phyloP scores from a whole-genome alignment of 2,113 vertebrate genomes.

The Origma solitaria region DNA sequence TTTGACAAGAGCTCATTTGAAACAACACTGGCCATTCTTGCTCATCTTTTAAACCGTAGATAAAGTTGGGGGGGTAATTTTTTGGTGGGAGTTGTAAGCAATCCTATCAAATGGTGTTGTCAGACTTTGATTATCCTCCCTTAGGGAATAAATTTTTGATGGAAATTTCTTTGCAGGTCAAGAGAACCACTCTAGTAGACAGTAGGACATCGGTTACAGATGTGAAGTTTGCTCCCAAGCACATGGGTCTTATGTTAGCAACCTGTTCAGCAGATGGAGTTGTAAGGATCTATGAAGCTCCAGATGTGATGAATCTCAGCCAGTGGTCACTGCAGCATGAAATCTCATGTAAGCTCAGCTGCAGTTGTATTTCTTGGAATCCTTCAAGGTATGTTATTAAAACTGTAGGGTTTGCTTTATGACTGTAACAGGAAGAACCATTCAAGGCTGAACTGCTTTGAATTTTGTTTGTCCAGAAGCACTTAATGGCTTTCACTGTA shows the following conservation, averaged over 20 bases:
- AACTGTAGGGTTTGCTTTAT: not conserved
- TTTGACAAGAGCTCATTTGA: not conserved
- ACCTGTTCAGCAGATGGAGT: slow-evolving; percentile 95
- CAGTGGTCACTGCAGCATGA: slow-evolving; percentile 98
- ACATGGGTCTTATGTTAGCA: slow-evolving; percentile 97
- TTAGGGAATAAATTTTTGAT: not conserved
- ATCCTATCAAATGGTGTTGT: not conserved
- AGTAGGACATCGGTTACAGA: slow-evolving; percentile 97
- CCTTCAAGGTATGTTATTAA: slow-evolving; percentile 85
- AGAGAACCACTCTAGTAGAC: slow-evolving; percentile 96
- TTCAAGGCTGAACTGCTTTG: not conserved
- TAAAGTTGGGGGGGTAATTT: rapidly evolving
- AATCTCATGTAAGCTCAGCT: slow-evolving; percentile 96
- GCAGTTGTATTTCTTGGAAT: slow-evolving; percentile 98
- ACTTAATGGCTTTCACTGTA: not conserved
- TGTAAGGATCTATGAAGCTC: slow-evolving; percentile 95
- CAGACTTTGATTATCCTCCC: not conserved
- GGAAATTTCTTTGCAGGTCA: slow-evolving; percentile 78
- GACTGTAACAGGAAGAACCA: not conserved
- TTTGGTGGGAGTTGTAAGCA: not conserved
- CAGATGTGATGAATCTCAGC: slow-evolving; percentile 97
- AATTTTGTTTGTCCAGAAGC: not conserved
- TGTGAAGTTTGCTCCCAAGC: slow-evolving; percentile 97
- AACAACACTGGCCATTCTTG: not conserved
- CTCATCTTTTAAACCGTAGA: not conserved